Evolutionary conservation across 2,797 vertebrate species (phyloP).

Genomic region (Acrossocheilus fasciatus): DNA sequence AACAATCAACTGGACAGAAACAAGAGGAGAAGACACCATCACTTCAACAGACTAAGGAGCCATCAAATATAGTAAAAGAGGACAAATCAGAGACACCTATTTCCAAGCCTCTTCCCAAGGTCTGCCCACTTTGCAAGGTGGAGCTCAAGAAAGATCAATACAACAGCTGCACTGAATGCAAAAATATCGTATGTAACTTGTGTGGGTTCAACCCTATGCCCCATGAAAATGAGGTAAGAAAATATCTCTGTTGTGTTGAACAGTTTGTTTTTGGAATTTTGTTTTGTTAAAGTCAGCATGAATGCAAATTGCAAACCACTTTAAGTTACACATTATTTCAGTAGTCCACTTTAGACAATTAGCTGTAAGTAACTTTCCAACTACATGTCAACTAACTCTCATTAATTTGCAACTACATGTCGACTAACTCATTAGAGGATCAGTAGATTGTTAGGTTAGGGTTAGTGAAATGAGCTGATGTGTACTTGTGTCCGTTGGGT

Average conservation of each 20-base stretch:
- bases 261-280: not conserved
- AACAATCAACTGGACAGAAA: slow-evolving; percentile 55
- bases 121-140: slow-evolving; percentile 91
- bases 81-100: slow-evolving; percentile 57
- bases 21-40: not conserved
- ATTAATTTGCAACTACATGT: no score
- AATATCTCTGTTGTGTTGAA: not conserved
- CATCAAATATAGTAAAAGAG: slow-evolving; percentile 66
- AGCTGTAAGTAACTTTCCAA: not conserved
- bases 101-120: slow-evolving; percentile 64
- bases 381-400: no score
- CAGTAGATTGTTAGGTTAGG: no score
- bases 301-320: not conserved
- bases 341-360: not conserved
- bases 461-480: no score
- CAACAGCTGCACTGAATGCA: slow-evolving; percentile 91
- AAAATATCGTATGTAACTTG: slow-evolving; percentile 89
- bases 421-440: no score
- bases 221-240: slow-evolving; percentile 87
- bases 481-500: no score
- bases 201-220: slow-evolving; percentile 96
- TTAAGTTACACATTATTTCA: slow-evolving; percentile 1
- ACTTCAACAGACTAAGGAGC: slow-evolving; percentile 40
- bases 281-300: not conserved
- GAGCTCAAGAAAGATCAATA: slow-evolving; percentile 88